A percentile compares a stretch with the other conserved stretches of the same genome.
These are phyloP conservation scores for Eupithecia vulgata DNA, from an alignment of 2,888 invertebrate species.

Conservation along the genomic window DNA sequence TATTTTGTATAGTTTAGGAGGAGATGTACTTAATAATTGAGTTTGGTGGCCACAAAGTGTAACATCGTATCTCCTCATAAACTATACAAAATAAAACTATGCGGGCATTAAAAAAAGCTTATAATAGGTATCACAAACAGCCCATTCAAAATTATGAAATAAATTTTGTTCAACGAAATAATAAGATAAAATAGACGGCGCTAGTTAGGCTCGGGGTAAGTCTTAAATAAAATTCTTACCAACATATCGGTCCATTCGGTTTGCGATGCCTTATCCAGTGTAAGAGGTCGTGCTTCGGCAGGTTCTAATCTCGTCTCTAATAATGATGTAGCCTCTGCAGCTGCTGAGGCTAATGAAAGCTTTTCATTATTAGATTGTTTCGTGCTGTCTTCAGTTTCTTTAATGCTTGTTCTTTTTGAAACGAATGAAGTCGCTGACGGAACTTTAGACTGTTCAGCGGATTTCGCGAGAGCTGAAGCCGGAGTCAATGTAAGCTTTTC, in stretches of 20 bases:
- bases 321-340: neutral
- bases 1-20: too few relatives aligned
- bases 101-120: too few relatives aligned
- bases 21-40: too few relatives aligned
- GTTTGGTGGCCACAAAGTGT: too few relatives aligned
- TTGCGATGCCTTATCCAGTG: conserved; percentile 53
- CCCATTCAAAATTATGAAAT: too few relatives aligned
- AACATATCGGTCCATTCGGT: conserved; percentile 65
- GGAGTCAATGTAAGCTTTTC: neutral
- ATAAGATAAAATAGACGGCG: too few relatives aligned
- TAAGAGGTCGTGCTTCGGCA: neutral
- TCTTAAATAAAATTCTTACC: conserved; percentile 55
- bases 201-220: too few relatives aligned
- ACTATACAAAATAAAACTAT: too few relatives aligned
- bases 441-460: neutral
- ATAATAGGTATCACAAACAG: too few relatives aligned
- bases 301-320: neutral
- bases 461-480: neutral
- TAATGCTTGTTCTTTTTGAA: neutral
- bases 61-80: too few relatives aligned
- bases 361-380: neutral
- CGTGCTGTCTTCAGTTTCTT: neutral
- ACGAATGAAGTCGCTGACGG: neutral
- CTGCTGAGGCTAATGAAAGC: neutral
- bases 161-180: too few relatives aligned